Base-by-base conservation (phyloP, 2,797 vertebrate species). In the Labroides dimidiatus region DNA sequence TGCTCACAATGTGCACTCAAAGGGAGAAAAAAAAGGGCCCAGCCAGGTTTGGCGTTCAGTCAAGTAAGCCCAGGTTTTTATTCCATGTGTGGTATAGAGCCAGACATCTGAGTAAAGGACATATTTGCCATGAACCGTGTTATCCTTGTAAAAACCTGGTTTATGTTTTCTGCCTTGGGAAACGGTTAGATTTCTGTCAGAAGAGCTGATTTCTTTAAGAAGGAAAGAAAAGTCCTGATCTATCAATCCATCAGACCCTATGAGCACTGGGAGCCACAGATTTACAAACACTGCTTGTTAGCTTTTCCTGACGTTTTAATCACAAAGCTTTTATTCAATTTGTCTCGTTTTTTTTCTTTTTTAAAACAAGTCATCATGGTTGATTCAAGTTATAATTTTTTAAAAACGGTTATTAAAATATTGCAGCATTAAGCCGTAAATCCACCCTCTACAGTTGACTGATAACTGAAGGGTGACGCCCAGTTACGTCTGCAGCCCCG, bases 101-200 rank as follows among this genome's bases (percentile, higher is more conserved):
- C 85, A 85, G 80, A 84, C 84, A 82, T 90, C 72, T 84, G 87
- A 87, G 82, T 70, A 77, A 84, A 91, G 80, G 78, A 85, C 87
- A 85, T 73, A 80, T 72, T 84, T 87, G 82, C 89, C 41, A 52
- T 88, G 88, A 93, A 88, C 87, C 81, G 44, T 84, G 75, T 85
- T 70, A 82, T 88, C 76, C 88, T 87, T 87, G 82, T 89, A 87
- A 91, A 92, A 88, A 41, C 66, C 58, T 9, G 52, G 61, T 90
- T 87, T 87, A 83, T 79, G 73, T 77, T 89, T 82, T 81, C 68
- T 79, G 61, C 78, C 68, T 77, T 77, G 72, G 69, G 78, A 88
- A 65, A 65, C 69, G 69, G 61, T 82, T 79, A 64, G 64, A 79
- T 78, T 79, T 58, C 80, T 71, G 80, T 77, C 75, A 80, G 72